A percentile compares a stretch with the other conserved stretches of the same genome.
phyloP scores from a whole-genome alignment of 1,140 invertebrate genomes.

The Glossosoma conforme region DNA sequence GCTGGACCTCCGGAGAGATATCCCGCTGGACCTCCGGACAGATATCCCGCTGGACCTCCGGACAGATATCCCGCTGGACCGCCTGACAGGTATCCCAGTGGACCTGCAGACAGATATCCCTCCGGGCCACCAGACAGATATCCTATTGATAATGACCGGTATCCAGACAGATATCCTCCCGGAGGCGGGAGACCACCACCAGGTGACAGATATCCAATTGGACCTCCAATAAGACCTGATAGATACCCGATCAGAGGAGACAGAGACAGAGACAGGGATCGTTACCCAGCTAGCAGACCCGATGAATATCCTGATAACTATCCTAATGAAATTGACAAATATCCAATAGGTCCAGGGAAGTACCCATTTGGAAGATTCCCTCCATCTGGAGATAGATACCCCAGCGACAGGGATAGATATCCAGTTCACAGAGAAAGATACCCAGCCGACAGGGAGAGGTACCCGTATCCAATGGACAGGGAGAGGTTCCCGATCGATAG shows the following conservation, averaged over 20 bases:
- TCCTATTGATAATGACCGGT: constrained; percentile 33
- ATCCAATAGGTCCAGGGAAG: constrained; percentile 38
- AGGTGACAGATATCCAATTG: constrained; percentile 44
- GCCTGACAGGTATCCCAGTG: constrained; percentile 33
- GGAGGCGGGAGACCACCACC: constrained; percentile 35
- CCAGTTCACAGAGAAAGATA: constrained; percentile 34
- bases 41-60: constrained; percentile 18
- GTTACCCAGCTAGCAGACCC: constrained; percentile 35
- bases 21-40: constrained; percentile 30
- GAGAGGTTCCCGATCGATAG: constrained; percentile 31
- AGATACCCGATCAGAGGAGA: constrained; percentile 33
- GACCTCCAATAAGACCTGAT: constrained; percentile 17
- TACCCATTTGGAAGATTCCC: constrained; percentile 39
- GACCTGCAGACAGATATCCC: constrained; percentile 29
- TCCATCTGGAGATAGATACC: constrained; percentile 32
- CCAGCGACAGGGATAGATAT: constrained; percentile 35
- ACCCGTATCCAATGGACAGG: constrained; percentile 35
- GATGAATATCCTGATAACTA: constrained; percentile 42
- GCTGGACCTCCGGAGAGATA: constrained; percentile 36
- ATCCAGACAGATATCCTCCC: constrained; percentile 45
- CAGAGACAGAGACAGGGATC: too few species aligned
- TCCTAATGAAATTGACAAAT: constrained; percentile 44
- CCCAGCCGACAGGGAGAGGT: constrained; percentile 29
- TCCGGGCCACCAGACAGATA: constrained; percentile 33
- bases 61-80: constrained; percentile 17